These are phyloP conservation scores for Metallyticus violacea DNA, from an alignment of 2,888 invertebrate species.

Conservation along the genomic window DNA sequence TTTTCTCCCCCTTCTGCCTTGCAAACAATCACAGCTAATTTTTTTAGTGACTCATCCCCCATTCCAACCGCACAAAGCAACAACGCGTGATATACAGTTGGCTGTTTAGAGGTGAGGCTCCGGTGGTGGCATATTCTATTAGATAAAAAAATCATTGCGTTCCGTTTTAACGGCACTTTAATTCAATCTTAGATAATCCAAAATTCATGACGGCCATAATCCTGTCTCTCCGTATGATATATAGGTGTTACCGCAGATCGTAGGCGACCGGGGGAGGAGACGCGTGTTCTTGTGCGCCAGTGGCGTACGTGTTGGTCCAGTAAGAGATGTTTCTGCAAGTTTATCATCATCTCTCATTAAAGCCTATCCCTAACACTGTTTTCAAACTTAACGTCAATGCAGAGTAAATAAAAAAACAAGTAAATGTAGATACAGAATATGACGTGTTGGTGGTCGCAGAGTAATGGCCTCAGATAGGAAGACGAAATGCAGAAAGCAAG, in stretches of 20 bases:
- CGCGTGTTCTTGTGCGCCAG: neutral
- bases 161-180: slow-evolving; percentile 37
- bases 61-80: neutral
- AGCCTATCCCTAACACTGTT: neutral
- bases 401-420: no score
- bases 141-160: slow-evolving; percentile 31
- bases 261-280: slow-evolving; percentile 18
- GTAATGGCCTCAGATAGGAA: no score
- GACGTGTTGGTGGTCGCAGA: no score
- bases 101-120: slow-evolving; percentile 7
- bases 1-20: neutral
- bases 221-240: slow-evolving; percentile 37
- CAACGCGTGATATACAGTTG: slow-evolving; percentile 25
- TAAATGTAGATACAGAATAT: no score
- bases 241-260: slow-evolving; percentile 33
- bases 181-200: slow-evolving; percentile 38
- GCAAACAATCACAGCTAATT: slow-evolving; percentile 31
- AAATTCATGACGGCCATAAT: slow-evolving; percentile 38
- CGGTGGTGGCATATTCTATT: slow-evolving; percentile 26
- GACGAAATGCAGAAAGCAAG: no score
- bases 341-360: no score
- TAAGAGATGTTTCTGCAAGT: no score
- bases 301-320: no score
- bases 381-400: no score
- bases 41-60: slow-evolving; percentile 15